Evolutionary conservation across 1,140 invertebrate genomes (phyloP).

Genomic region (Theocolax elegans): DNA sequence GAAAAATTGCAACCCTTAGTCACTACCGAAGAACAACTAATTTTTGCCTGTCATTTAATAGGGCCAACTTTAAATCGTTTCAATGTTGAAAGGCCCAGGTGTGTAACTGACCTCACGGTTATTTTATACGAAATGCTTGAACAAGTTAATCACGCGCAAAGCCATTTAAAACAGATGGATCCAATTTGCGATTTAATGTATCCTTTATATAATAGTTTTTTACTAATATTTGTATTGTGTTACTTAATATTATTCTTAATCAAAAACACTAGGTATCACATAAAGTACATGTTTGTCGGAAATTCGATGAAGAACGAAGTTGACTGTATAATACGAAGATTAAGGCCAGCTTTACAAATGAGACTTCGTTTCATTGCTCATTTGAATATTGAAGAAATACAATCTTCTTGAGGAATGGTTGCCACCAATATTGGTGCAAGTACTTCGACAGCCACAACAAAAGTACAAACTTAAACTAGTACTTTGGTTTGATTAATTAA

Average conservation of each 20-base stretch:
- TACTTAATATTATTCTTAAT: slow-evolving; percentile 31
- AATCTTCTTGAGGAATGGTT: slow-evolving; percentile 58
- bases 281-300: slow-evolving; percentile 98
- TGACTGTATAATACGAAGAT: slow-evolving; percentile 86
- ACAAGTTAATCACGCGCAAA: slow-evolving; percentile 84
- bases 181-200: slow-evolving; percentile 93
- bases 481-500: slow-evolving; percentile 13
- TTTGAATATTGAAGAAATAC: slow-evolving; percentile 85
- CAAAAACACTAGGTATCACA: slow-evolving; percentile 68
- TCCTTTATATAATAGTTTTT: slow-evolving; percentile 19
- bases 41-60: slow-evolving; percentile 92
- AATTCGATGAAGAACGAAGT: slow-evolving; percentile 93
- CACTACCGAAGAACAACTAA: slow-evolving; percentile 87
- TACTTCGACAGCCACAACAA: slow-evolving; percentile 17
- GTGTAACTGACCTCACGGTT: slow-evolving; percentile 87
- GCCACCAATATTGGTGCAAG: slow-evolving; percentile 17
- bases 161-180: slow-evolving; percentile 87
- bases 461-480: slow-evolving; percentile 37
- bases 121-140: slow-evolving; percentile 91
- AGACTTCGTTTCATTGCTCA: slow-evolving; percentile 92
- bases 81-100: slow-evolving; percentile 71
- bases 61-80: slow-evolving; percentile 87
- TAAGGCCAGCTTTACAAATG: slow-evolving; percentile 87
- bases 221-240: neutral
- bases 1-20: slow-evolving; percentile 85